A percentile compares a stretch with the other conserved stretches of the same genome.
phyloP scores from a whole-genome alignment of 2,888 invertebrate species.

The Suillia variegata region DNA sequence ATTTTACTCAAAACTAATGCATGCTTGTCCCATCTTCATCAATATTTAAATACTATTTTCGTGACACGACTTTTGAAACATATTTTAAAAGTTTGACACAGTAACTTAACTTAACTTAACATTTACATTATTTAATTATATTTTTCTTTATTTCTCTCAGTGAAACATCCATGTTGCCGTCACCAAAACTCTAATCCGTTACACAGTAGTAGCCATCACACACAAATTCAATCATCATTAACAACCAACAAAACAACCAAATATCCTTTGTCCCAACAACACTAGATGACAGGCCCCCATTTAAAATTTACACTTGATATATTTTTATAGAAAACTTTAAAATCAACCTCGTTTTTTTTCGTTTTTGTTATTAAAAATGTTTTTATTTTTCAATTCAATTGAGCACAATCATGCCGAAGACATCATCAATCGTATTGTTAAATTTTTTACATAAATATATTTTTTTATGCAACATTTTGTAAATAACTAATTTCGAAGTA shows the following conservation, averaged over 20 bases:
- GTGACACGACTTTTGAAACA: neutral
- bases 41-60: neutral
- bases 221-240: too few species aligned
- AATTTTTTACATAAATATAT: neutral
- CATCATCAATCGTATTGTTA: neutral
- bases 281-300: too few species aligned
- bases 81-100: neutral
- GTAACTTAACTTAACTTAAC: too few species aligned
- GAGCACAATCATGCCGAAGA: too few species aligned
- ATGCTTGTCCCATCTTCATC: neutral
- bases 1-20: conserved; percentile 1
- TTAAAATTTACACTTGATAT: too few species aligned
- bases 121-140: conserved; percentile 32
- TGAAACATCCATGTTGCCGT: conserved; percentile 51
- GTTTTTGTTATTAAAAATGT: too few species aligned
- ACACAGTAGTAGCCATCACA: too few species aligned
- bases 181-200: conserved; percentile 55
- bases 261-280: too few species aligned
- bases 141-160: conserved; percentile 49
- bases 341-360: too few species aligned
- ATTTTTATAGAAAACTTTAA: too few species aligned
- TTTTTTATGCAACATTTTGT: neutral
- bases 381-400: too few species aligned
- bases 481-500: neutral
- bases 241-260: too few species aligned